Conservation (phyloP, 2,113 vertebrate species). For the Polypterus senegalus region DNA sequence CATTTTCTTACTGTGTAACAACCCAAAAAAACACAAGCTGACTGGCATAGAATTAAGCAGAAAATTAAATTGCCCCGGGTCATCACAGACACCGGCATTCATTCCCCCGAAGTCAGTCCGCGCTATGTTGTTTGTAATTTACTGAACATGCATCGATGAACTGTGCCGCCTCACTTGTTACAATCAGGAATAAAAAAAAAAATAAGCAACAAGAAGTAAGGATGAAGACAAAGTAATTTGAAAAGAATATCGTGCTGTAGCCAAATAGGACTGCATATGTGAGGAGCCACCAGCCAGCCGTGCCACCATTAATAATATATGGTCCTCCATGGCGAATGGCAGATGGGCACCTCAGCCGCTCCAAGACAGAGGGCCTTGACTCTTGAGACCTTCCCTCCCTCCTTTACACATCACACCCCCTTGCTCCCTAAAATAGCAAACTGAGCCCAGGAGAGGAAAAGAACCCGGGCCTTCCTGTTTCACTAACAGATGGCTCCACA, state of each 20-base stretch:
- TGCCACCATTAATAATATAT: slow-evolving; percentile 96
- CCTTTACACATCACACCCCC: no score
- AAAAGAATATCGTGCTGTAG: slow-evolving; percentile 79
- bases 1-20: slow-evolving; percentile 98
- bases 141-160: slow-evolving; percentile 98
- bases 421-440: slow-evolving; percentile 61
- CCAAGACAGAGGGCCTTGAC: slow-evolving; percentile 28
- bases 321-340: slow-evolving; percentile 64
- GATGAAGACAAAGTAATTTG: slow-evolving; percentile 61
- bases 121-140: slow-evolving; percentile 99
- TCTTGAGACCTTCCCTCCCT: no score
- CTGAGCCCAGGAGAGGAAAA: slow-evolving; percentile 60
- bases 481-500: slow-evolving; percentile 68
- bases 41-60: slow-evolving; percentile 99
- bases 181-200: slow-evolving; percentile 61
- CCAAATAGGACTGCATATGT: slow-evolving; percentile 83
- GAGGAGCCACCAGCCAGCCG: slow-evolving; percentile 62
- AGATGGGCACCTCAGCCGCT: slow-evolving; percentile 70
- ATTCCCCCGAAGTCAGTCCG: slow-evolving; percentile 83
- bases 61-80: slow-evolving; percentile 99
- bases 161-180: slow-evolving; percentile 59
- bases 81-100: slow-evolving; percentile 81
- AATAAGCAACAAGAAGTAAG: slow-evolving; percentile 5
- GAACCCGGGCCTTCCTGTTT: slow-evolving; percentile 76
- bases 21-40: slow-evolving; percentile 98